phyloP scores from a whole-genome alignment of 2,888 invertebrate species.

The Ophioninae sp. region DNA sequence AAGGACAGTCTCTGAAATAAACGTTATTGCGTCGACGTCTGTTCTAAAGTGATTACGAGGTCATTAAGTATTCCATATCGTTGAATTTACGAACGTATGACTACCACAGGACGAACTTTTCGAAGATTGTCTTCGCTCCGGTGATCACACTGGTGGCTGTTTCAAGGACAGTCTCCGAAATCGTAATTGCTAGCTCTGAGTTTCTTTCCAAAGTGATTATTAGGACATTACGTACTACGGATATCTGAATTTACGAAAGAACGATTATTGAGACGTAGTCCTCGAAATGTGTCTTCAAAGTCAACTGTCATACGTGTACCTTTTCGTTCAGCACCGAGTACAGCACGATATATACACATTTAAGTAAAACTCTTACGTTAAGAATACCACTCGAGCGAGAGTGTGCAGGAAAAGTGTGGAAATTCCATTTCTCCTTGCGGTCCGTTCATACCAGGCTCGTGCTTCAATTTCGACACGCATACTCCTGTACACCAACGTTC shows the following conservation, averaged over 20 bases:
- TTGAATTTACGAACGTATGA: not conserved
- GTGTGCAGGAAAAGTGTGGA: slow-evolving; percentile 54
- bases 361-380: not conserved
- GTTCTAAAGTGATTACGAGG: not conserved
- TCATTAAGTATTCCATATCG: not conserved
- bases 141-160: not conserved
- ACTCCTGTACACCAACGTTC: not conserved
- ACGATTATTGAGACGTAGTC: not conserved
- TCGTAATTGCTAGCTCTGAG: not conserved
- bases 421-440: slow-evolving; percentile 53
- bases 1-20: not conserved
- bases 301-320: not conserved
- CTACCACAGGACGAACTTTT: not conserved
- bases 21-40: not conserved
- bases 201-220: not conserved
- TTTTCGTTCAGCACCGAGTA: not conserved
- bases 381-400: slow-evolving; percentile 41
- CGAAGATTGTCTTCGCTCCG: not conserved
- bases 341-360: not conserved
- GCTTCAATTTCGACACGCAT: slow-evolving; percentile 46
- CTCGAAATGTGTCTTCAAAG: not conserved
- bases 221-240: not conserved
- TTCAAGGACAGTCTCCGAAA: not conserved
- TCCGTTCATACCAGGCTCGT: slow-evolving; percentile 17
- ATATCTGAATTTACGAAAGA: not conserved